A percentile compares a stretch with the other conserved stretches of the same genome.
phyloP scores from a whole-genome alignment of 2,113 vertebrate species.

The Columba livia region DNA sequence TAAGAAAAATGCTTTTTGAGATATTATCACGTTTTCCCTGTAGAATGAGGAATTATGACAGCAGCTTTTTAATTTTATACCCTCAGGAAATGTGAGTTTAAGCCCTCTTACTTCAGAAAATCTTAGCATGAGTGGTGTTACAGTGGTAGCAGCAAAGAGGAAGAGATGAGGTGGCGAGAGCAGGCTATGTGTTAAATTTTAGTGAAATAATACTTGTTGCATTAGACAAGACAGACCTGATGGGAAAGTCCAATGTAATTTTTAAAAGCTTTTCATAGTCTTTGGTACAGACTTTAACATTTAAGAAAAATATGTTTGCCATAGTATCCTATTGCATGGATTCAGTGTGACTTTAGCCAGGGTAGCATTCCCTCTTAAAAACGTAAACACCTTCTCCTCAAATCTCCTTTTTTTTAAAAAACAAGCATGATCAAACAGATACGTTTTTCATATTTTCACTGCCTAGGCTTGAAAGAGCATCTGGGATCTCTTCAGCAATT shows the following conservation, averaged over 20 bases:
- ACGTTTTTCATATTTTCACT: neutral
- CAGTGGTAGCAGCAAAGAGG: neutral
- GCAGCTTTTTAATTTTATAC: neutral
- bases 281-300: neutral
- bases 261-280: neutral
- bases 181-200: neutral
- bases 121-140: neutral
- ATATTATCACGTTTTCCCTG: neutral
- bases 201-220: neutral
- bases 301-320: neutral
- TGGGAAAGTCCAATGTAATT: neutral
- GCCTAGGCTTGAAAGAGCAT: neutral
- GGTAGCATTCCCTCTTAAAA: neutral
- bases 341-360: neutral
- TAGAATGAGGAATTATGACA: neutral
- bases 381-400: neutral
- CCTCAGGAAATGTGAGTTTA: neutral
- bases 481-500: neutral
- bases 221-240: neutral
- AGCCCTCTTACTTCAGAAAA: neutral
- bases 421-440: neutral
- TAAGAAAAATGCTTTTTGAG: slow-evolving; percentile 6
- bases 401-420: neutral
- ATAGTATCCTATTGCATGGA: neutral
- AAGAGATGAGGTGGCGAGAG: neutral